These are phyloP conservation scores for Sardinella longiceps DNA, from an alignment of 2,797 vertebrate genomes.

Conservation along the genomic window DNA sequence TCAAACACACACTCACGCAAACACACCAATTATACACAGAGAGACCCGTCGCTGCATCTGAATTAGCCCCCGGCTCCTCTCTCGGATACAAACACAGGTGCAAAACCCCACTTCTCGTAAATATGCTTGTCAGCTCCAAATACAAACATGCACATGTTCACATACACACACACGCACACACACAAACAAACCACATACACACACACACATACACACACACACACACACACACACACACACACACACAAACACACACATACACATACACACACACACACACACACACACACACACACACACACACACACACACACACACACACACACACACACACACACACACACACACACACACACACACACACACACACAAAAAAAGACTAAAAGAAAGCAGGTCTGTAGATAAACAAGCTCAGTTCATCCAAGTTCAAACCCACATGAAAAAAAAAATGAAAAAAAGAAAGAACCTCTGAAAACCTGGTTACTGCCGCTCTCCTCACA, in stretches of 20 bases:
- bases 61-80: not conserved
- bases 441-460: not conserved
- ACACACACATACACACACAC: conserved; percentile 16
- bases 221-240: too few relatives aligned
- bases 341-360: conserved; percentile 23
- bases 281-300: conserved; percentile 21
- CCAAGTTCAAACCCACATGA: not conserved
- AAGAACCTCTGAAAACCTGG: not conserved
- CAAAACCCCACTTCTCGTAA: conserved; percentile 56
- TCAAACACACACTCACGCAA: not conserved
- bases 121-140: conserved; percentile 48
- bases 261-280: conserved; percentile 20
- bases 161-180: not conserved
- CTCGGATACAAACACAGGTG: conserved; percentile 21
- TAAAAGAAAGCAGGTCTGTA: not conserved
- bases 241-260: conserved; percentile 15
- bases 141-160: not conserved
- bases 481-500: not conserved
- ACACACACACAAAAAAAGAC: not conserved
- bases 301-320: conserved; percentile 17
- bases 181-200: too few relatives aligned
- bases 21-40: conserved; percentile 10
- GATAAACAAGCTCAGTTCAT: conserved; percentile 15
- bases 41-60: not conserved
- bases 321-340: conserved; percentile 14